Base-by-base conservation (phyloP, 2,888 invertebrate genomes). In the Lamellibrachia satsuma region DNA sequence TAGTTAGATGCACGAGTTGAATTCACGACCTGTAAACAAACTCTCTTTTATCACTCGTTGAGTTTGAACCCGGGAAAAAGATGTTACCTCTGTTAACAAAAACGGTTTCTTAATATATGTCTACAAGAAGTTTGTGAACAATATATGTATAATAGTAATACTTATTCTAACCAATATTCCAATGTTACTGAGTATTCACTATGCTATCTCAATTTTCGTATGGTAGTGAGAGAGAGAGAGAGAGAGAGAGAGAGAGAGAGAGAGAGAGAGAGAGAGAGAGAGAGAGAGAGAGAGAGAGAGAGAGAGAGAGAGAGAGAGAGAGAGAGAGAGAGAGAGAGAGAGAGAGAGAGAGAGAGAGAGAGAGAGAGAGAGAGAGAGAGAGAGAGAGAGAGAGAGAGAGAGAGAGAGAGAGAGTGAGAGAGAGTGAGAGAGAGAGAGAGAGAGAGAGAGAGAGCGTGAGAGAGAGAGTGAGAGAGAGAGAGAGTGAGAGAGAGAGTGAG, bases 311-410 rank as follows among this genome's bases (percentile, higher is more conserved):
- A 91, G 91, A 91, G 91, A 91, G 91, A 91, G 91, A 91, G 91
- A 91, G 91, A 91, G 91, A 91, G 91, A 91, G 91, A 91, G 91
- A 91, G 91, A 91, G 91, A 91, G 91, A 91, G 91, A 91, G 91
- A 91, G 91, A 91, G 91, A 91, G 91, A 91, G 91, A 91, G 91
- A 91, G 91, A 91, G 91, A 91, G 91, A 91, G 91, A 91, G 91
- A 91, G 91, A 91, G 91, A 91, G 91, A 91, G 91, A 91, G 91
- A 91, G 91, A 91, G 91, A 91, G 11, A 91, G 91, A 91, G 91
- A 27, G 91, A 91, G 91, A 91, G 91, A 91, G 91, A 91, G 91
- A 91, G 91, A 91, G 91, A 91, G 91, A 91, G 91, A 91, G 91
- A 91, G 91, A 91, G 91, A 91, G 91, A 91, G 91, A 91, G 91